These are phyloP conservation scores for Elysia crispata DNA, from an alignment of 2,888 invertebrate species.

Conservation along the genomic window DNA sequence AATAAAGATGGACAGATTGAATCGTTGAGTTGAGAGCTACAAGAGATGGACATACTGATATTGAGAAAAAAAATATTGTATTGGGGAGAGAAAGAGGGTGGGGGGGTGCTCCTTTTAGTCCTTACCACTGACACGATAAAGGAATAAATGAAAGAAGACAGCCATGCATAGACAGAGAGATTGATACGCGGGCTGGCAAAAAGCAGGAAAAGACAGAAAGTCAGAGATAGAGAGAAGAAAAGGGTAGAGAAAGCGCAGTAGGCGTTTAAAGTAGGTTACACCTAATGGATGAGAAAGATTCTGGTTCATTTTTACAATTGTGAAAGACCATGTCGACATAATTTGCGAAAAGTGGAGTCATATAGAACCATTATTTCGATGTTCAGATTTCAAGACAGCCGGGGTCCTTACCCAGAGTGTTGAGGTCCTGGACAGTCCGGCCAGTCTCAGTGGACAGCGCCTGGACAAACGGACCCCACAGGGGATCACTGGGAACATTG, in stretches of 20 bases:
- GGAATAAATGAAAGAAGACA: background rate
- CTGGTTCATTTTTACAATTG: no score
- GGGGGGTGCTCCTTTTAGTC: no score
- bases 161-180: background rate
- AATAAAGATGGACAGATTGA: no score
- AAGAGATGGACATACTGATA: no score
- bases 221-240: background rate
- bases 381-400: background rate
- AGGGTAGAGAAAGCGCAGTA: background rate
- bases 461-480: constrained; percentile 36
- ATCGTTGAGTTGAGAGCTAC: no score
- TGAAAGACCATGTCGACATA: background rate
- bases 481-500: constrained; percentile 6
- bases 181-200: background rate
- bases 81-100: no score
- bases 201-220: background rate
- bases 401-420: background rate
- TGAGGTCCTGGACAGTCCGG: constrained; percentile 22
- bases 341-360: background rate
- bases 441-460: constrained; percentile 25
- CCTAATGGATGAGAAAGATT: no score
- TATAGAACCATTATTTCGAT: background rate
- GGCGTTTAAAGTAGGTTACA: no score
- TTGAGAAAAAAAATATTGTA: no score
- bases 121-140: no score